A percentile compares a stretch with the other conserved stretches of the same genome.
phyloP scores from a whole-genome alignment of 2,797 vertebrate species.

The Poeciliopsis gracilis region DNA sequence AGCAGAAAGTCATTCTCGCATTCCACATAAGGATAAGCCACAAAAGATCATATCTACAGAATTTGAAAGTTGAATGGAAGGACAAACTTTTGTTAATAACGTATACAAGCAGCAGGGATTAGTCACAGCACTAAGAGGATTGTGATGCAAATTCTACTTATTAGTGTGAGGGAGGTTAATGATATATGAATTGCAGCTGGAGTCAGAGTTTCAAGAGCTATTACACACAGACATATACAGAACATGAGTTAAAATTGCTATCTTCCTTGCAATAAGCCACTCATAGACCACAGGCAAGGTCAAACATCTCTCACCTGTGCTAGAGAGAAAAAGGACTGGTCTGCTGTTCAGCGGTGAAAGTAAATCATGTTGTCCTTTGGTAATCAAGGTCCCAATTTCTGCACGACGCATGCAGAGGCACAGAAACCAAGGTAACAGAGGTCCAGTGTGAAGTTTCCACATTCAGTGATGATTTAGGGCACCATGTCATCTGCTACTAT shows the following conservation, averaged over 20 bases:
- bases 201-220: not conserved
- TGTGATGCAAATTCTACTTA: not conserved
- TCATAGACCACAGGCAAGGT: not conserved
- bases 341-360: not conserved
- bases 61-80: not conserved
- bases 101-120: not conserved
- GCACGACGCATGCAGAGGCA: not conserved
- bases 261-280: not conserved
- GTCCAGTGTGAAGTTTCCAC: not conserved
- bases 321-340: not conserved
- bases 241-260: not conserved
- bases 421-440: not conserved
- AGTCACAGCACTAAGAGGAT: not conserved
- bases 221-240: not conserved
- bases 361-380: not conserved
- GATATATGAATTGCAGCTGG: not conserved
- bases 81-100: not conserved
- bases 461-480: no score
- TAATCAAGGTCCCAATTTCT: not conserved
- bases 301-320: not conserved
- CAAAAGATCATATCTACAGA: not conserved
- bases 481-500: no score
- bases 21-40: not conserved
- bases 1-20: not conserved
- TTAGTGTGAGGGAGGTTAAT: not conserved